Conservation (phyloP, 2,113 vertebrate species). For the Rattus rattus region DNA sequence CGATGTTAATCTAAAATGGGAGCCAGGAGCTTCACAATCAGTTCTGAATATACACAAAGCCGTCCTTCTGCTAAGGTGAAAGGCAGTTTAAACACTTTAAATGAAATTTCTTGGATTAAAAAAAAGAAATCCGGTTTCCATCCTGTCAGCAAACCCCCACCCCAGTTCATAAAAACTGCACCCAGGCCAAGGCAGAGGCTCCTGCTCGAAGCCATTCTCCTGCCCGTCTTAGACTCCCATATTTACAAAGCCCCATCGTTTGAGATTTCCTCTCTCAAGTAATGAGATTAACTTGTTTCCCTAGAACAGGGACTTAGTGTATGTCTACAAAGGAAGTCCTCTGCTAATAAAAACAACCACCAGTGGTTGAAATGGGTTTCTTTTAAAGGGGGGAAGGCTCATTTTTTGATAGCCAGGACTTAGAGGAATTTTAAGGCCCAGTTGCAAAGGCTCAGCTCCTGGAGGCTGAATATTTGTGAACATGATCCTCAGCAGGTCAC, state of each 20-base stretch:
- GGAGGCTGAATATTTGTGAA: background rate
- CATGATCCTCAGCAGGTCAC: background rate
- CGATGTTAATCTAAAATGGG: constrained; percentile 10
- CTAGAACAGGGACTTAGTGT: background rate
- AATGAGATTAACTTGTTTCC: background rate
- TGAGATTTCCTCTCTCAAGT: background rate
- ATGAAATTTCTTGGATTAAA: constrained; percentile 36
- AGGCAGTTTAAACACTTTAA: constrained; percentile 30
- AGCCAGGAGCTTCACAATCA: background rate
- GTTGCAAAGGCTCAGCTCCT: background rate
- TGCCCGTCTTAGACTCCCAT: background rate
- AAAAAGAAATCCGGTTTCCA: constrained; percentile 4
- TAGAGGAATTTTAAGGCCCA: constrained; percentile 27
- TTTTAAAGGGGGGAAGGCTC: background rate
- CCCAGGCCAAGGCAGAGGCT: background rate
- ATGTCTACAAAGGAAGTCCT: background rate
- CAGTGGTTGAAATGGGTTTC: background rate
- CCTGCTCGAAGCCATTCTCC: background rate
- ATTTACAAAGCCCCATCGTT: background rate
- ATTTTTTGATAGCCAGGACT: background rate
- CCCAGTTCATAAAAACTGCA: constrained; percentile 7
- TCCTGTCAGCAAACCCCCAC: background rate
- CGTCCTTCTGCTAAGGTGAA: background rate
- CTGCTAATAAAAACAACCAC: background rate
- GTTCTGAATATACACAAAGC: background rate